These are phyloP conservation scores for Lycodopsis pacificus DNA, from an alignment of 2,797 vertebrate species.

Conservation along the genomic window DNA sequence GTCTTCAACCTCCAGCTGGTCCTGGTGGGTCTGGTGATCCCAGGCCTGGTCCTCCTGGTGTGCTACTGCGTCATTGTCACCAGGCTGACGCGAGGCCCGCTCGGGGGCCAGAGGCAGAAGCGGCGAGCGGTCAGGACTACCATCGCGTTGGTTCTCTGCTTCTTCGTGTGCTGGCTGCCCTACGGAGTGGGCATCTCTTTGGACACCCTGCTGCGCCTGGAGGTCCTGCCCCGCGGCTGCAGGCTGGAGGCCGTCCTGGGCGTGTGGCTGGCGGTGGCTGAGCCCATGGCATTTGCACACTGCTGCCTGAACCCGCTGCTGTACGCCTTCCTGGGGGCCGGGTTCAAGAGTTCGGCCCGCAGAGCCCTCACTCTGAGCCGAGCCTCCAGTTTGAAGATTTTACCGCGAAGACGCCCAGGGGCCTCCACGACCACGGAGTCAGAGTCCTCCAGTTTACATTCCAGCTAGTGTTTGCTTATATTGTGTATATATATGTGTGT, in stretches of 20 bases:
- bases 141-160: constrained; percentile 93
- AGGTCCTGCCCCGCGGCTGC: constrained; percentile 89
- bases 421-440: constrained; percentile 97
- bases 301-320: constrained; percentile 98
- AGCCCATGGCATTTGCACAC: constrained; percentile 95
- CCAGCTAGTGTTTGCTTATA: constrained; percentile 85
- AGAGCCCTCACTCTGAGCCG: constrained; percentile 92
- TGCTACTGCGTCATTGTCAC: constrained; percentile 98
- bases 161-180: constrained; percentile 97
- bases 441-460: constrained; percentile 97
- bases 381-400: constrained; percentile 94
- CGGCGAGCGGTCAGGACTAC: constrained; percentile 96
- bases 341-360: constrained; percentile 97
- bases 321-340: constrained; percentile 96
- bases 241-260: constrained; percentile 86
- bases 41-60: constrained; percentile 92
- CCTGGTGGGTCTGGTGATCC: constrained; percentile 93
- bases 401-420: constrained; percentile 91
- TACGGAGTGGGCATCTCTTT: constrained; percentile 92
- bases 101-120: constrained; percentile 95
- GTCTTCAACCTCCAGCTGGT: constrained; percentile 95
- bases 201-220: constrained; percentile 90
- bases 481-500: constrained; percentile 17
- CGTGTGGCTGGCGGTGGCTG: constrained; percentile 92
- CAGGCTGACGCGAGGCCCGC: constrained; percentile 91